Conservation (phyloP, 1,140 invertebrate genomes). For the Bombus ignitus region DNA sequence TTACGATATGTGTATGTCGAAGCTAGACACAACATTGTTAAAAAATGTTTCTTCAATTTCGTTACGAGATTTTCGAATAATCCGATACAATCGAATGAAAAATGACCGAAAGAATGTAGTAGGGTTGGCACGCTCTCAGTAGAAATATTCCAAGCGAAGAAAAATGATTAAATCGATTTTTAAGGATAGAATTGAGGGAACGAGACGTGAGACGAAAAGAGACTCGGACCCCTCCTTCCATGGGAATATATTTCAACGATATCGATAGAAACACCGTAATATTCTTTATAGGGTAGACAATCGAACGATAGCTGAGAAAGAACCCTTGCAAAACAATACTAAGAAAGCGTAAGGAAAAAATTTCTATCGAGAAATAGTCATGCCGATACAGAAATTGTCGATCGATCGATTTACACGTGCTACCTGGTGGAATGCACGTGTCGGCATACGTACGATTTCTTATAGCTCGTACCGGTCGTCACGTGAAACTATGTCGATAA, state of each 20-base stretch:
- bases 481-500: slow-evolving; percentile 47
- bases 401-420: background rate
- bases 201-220: background rate
- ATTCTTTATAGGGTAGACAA: background rate
- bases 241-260: background rate
- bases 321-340: too few relatives aligned
- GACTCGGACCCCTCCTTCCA: background rate
- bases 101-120: too few relatives aligned
- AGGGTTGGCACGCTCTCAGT: too few relatives aligned
- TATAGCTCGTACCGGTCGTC: slow-evolving; percentile 19
- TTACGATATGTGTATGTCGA: too few relatives aligned
- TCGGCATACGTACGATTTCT: slow-evolving; percentile 1
- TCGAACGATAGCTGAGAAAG: too few relatives aligned
- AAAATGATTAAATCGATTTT: slow-evolving; percentile 8
- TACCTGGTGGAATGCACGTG: slow-evolving; percentile 1
- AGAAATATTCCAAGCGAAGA: too few relatives aligned
- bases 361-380: too few relatives aligned
- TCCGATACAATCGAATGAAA: too few relatives aligned
- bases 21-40: too few relatives aligned
- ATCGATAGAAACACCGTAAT: background rate
- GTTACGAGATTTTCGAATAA: too few relatives aligned
- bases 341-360: background rate
- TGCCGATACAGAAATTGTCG: slow-evolving; percentile 7
- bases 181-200: background rate
- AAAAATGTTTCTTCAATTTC: too few relatives aligned